Evolutionary conservation across 1,140 invertebrate genomes (phyloP).

Genomic region (Nebria ingens): DNA sequence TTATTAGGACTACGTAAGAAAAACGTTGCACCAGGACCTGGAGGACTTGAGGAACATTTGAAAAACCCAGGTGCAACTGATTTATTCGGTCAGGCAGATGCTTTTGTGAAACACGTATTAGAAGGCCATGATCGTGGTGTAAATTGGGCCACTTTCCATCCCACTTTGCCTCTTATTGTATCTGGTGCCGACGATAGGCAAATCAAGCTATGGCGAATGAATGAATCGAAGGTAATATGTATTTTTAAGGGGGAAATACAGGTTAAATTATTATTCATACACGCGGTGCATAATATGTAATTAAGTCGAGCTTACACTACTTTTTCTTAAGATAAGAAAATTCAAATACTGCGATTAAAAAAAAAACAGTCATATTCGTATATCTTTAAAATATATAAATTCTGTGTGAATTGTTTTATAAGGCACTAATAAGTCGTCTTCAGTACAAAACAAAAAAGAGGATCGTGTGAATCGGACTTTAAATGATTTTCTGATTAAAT

Average conservation of each 20-base stretch:
- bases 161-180: slow-evolving; percentile 86
- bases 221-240: slow-evolving; percentile 77
- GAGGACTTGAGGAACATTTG: slow-evolving; percentile 79
- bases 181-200: slow-evolving; percentile 97
- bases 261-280: not conserved
- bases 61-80: slow-evolving; percentile 84
- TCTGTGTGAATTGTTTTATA: too few species aligned
- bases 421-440: too few species aligned
- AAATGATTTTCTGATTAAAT: too few species aligned
- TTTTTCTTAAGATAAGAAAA: too few species aligned
- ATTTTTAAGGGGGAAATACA: not conserved
- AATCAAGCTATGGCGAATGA: slow-evolving; percentile 98
- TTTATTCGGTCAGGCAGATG: slow-evolving; percentile 94
- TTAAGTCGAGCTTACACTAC: too few species aligned
- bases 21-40: slow-evolving; percentile 90
- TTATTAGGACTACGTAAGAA: slow-evolving; percentile 79
- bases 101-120: slow-evolving; percentile 94
- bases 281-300: not conserved
- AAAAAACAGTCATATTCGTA: too few species aligned
- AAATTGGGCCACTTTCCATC: slow-evolving; percentile 98
- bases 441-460: too few species aligned
- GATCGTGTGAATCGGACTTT: too few species aligned
- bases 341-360: too few species aligned
- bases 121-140: slow-evolving; percentile 97
- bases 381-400: too few species aligned